Base-by-base conservation (phyloP, 2,797 vertebrate genomes). In the Lemur catta region DNA sequence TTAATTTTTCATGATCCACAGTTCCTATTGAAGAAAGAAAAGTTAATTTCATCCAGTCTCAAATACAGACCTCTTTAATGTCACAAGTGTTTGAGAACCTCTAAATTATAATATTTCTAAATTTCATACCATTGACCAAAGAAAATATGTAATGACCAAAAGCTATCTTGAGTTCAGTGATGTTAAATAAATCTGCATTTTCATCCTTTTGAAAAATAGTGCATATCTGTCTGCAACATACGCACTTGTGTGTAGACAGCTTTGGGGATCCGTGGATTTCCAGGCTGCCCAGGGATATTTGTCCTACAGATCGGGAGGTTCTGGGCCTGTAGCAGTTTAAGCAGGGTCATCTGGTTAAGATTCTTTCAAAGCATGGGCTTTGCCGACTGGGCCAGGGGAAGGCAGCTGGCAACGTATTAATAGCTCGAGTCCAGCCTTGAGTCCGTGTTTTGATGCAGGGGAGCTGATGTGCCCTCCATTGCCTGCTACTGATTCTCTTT, bases 401-500 rank as follows among this genome's bases (percentile, higher is more conserved):
- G 75, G 93, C 2, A 4, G 59, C 71, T 84, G 63, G 48, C 1
- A 3, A 20, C 0, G 0, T 12, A 28, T 59, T 12, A 28, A 28
- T 28, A 20, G 24, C 30, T 80, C 4, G 3, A 61, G 89, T 63
- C 55, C 17, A 72, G 48, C 89, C 81, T 74, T 65, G 30, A 61
- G 86, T 57, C 22, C 9, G 24, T n/a, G 33, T 33, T 81, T 48
- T 46, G 26, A 0, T n/a, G 6, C 55, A 92, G 82, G 93, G 69
- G 78, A 92, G 94, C 43, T 43, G 43, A 26, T 57, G 26, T 72
- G 35, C 33, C 72, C 10, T 24, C 80, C 41, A 1, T 74, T 41
- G 10, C 82, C 80, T 63, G 7, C 84, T 93, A 30, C 79, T 97
- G 94, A 96, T 93, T 97, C 67, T 97, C 63, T 97, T 89, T 97